Evolutionary conservation across 2,797 vertebrate genomes (phyloP), one percentile per base, ranked within the genome.

Genomic region (Tachyglossus aculeatus): DNA sequence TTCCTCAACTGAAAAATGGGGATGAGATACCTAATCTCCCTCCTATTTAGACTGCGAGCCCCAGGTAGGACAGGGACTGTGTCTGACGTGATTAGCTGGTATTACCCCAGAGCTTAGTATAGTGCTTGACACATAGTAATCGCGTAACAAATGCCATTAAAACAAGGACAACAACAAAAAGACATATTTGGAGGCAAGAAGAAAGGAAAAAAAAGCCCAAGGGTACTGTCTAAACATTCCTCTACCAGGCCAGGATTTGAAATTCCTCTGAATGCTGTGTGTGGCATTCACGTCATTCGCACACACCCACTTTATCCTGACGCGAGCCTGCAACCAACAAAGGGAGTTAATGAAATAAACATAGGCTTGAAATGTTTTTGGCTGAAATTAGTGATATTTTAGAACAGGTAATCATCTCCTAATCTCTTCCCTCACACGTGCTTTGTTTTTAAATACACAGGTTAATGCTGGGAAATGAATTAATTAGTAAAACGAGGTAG

Each of bases 261-360:
- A 82, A 73, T 80, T 50, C 53, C 64, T 75, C 67, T 75, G 37
- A 69, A 78, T 81, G 61, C 3, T 69, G 61, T 69, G 82, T n/a
- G n/a, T n/a, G n/a, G n/a, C n/a, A n/a, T n/a, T n/a, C n/a, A n/a
- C 53, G 65, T 77, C 39, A 69, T 47, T 60, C 69, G 51, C 31
- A 51, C 43, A 40, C 45, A 69, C 13, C 53, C 60, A 24, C 41
- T 69, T 79, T 13, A 73, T 74, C 56, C 29, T 73, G 59, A 57
- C 31, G 50, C 44, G 50, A 53, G 60, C 24, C 12, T 77, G 67
- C 78, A 52, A 44, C 56, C 80, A 73, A 75, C 0, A 12, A 83
- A 59, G 41, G 61, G 74, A 82, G 45, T 13, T 34, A 78, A 69
- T 25, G 34, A 71, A 74, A 50, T 36, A 74, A 59, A 63, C 15